Evolutionary conservation across 2,113 vertebrate genomes (phyloP).

Genomic region (Macquaria australasica): DNA sequence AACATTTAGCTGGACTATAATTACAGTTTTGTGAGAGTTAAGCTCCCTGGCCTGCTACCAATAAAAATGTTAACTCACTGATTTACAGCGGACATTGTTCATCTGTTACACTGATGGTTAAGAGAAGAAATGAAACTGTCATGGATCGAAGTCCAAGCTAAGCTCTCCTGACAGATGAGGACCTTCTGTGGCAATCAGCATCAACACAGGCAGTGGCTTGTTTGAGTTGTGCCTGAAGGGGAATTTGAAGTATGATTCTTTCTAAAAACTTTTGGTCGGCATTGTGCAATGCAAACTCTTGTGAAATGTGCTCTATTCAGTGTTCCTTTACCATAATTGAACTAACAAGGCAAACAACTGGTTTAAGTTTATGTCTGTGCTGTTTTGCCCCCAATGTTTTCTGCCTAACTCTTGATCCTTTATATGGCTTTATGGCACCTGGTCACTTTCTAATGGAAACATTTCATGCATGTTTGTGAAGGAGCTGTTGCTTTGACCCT

Average conservation of each 20-base stretch:
- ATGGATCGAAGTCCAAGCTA: constrained; percentile 50
- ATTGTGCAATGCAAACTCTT: constrained; percentile 50
- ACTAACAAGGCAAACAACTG: constrained; percentile 1
- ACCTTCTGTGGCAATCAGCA: constrained; percentile 30
- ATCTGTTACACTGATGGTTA: not conserved
- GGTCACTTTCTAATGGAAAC: not conserved
- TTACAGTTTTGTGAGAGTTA: not conserved
- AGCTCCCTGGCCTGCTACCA: not conserved
- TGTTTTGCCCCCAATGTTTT: not conserved
- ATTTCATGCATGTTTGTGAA: not conserved
- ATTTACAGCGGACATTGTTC: constrained; percentile 18
- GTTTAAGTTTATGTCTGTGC: not conserved
- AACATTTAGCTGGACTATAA: not conserved
- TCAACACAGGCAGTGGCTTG: constrained; percentile 71
- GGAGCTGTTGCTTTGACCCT: not conserved
- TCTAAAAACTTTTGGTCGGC: constrained; percentile 22
- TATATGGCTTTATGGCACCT: not conserved
- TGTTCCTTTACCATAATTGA: constrained; percentile 22
- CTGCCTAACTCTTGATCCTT: not conserved
- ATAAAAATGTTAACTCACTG: constrained; percentile 15
- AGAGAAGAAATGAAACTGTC: constrained; percentile 55
- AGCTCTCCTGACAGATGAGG: constrained; percentile 55
- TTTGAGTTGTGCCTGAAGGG: constrained; percentile 50
- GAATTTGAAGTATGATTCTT: constrained; percentile 29
- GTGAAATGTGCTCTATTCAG: constrained; percentile 21